phyloP scores from a whole-genome alignment of 2,888 invertebrate genomes.

The Norana najaformis region DNA sequence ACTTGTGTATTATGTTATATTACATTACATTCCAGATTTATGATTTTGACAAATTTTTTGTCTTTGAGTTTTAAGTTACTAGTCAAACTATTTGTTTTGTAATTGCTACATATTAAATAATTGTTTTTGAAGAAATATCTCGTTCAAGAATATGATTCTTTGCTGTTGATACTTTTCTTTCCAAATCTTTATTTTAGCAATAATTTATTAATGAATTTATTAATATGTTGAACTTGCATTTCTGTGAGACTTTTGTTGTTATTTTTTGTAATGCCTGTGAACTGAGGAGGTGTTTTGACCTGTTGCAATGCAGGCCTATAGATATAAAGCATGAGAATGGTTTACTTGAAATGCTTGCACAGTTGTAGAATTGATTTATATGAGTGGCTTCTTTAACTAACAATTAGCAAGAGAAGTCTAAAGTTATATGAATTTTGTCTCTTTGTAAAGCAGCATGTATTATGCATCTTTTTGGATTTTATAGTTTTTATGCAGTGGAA shows the following conservation, averaged over 20 bases:
- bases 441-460: too few species aligned
- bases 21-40: too few species aligned
- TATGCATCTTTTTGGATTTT: too few species aligned
- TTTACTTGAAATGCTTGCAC: not conserved
- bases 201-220: slow-evolving; percentile 10
- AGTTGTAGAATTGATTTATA: not conserved
- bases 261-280: not conserved
- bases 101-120: not conserved
- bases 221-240: not conserved
- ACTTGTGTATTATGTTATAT: too few species aligned
- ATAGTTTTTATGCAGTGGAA: too few species aligned
- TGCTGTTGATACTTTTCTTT: not conserved
- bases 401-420: too few species aligned
- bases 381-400: not conserved
- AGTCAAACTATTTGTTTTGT: too few species aligned
- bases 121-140: not conserved
- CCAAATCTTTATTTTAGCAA: not conserved
- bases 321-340: too few species aligned
- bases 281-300: not conserved
- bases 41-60: too few species aligned
- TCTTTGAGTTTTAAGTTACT: too few species aligned
- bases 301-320: not conserved
- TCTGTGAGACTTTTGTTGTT: not conserved
- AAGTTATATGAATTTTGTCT: too few species aligned
- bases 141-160: not conserved